Base-by-base conservation (phyloP, 2,113 vertebrate genomes). In the Orthochromis malagaraziensis region DNA sequence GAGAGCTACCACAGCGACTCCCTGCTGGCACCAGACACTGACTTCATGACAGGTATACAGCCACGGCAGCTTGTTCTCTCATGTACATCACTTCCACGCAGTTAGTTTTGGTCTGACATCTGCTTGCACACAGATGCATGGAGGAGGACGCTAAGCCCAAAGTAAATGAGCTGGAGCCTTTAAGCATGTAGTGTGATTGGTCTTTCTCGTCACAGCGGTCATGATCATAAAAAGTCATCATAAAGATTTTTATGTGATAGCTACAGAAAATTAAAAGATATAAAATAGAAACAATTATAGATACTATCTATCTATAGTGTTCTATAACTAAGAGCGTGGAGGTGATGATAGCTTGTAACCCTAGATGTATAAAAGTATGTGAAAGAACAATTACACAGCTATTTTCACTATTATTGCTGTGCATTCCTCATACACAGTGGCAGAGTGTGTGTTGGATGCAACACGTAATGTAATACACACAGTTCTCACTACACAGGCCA, bases 41-140 rank as follows among this genome's bases (percentile, higher is more conserved):
- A 97, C 95, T 96, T 96, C 92, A 94, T 95, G 93, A 93, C 88
- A 94, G 96, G 96, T 97, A 93, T 29, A 83, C 26, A 1, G 70
- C 26, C 17, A n/a, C 45, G 1, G 26, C 42, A 77, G 26, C 26
- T 77, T 2, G 24, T 47, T 17, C 70, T 49, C 42, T 49, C 42
- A 49, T 3, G 5, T 49, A 31, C 9, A 31, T 49, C 70, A 5
- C 24, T 12, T 49, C 10, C 16, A 31, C 4, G 42, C 5, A 24
- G 60, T 29, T 21, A 21, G 65, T 31, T 77, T 77, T 49, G 6
- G 10, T 77, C 17, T 0, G 40, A 26, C 10, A 42, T 55, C 51
- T 38, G 33, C 33, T 38, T 17, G 7, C n/a, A 17, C 53, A 19
- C 4, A 26, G 17, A 55, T 29, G 35, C 33, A 42, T 4, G 21